These are phyloP conservation scores for Crocodylus rhombifer DNA, from an alignment of 2,797 vertebrate genomes.

Conservation along the genomic window DNA sequence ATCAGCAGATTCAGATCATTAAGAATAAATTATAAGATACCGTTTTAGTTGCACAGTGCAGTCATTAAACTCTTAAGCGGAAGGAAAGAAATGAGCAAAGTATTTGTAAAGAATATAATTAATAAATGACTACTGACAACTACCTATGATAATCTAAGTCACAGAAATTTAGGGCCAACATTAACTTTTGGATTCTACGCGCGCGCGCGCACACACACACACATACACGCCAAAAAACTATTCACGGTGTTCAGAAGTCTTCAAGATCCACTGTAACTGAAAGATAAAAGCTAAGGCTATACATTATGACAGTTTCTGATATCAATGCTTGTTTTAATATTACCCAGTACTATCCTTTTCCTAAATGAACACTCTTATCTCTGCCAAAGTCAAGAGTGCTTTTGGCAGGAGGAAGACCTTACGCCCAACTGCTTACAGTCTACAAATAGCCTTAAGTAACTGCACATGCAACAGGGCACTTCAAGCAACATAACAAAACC, in stretches of 20 bases:
- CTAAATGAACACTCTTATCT: background rate
- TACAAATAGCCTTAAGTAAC: background rate
- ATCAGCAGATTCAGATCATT: background rate
- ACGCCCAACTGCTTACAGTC: conserved; percentile 3
- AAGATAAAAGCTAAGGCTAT: conserved; percentile 14
- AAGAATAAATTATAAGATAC: background rate
- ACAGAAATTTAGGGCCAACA: background rate
- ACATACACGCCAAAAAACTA: background rate
- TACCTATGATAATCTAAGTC: background rate
- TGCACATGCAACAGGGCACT: background rate
- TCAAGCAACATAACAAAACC: background rate
- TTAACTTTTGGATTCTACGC: background rate
- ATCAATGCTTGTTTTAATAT: background rate
- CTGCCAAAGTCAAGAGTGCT: background rate
- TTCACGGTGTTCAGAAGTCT: background rate
- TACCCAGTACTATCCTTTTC: background rate
- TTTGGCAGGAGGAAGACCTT: conserved; percentile 19
- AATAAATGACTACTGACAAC: background rate
- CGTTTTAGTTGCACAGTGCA: background rate
- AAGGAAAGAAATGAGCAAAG: background rate
- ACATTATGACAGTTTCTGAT: background rate
- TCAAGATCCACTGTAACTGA: conserved; percentile 70
- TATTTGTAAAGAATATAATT: background rate
- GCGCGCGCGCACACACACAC: background rate
- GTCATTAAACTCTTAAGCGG: background rate